Evolutionary conservation across 2,888 invertebrate genomes (phyloP).

Genomic region (Eustalomyia histrio): DNA sequence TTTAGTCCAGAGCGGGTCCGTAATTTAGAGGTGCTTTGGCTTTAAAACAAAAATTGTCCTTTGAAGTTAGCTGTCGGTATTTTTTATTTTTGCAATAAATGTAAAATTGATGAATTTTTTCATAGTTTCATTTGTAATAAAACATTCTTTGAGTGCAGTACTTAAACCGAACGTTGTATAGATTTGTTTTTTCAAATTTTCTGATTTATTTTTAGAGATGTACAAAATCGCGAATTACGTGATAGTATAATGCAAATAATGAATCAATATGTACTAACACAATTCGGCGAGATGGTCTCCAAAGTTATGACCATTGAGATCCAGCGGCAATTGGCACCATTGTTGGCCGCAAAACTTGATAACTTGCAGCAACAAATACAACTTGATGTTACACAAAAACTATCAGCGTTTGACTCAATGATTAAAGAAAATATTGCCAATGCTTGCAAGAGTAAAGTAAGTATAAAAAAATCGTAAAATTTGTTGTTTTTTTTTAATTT

Average conservation of each 20-base stretch:
- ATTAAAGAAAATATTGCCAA: constrained; percentile 90
- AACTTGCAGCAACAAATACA: constrained; percentile 87
- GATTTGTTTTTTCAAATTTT: too few relatives aligned
- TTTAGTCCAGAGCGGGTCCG: too few relatives aligned
- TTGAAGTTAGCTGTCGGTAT: too few relatives aligned
- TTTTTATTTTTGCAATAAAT: too few relatives aligned
- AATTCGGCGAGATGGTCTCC: constrained; percentile 81
- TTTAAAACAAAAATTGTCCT: too few relatives aligned
- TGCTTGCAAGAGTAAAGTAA: constrained; percentile 87
- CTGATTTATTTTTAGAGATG: constrained; percentile 74
- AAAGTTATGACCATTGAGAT: constrained; percentile 82
- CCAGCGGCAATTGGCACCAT: constrained; percentile 81
- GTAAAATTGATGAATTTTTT: too few relatives aligned
- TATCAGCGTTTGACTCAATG: constrained; percentile 86
- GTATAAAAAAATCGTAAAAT: not conserved
- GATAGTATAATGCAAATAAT: constrained; percentile 81
- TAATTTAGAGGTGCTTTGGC: too few relatives aligned
- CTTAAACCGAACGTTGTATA: too few relatives aligned
- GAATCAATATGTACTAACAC: constrained; percentile 81
- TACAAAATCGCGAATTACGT: constrained; percentile 80
- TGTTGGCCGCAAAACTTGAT: constrained; percentile 84
- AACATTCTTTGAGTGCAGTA: too few relatives aligned
- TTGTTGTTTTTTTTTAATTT: not conserved
- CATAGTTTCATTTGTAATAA: too few relatives aligned
- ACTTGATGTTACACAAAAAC: constrained; percentile 86